Evolutionary conservation across 2,113 vertebrate species (phyloP), one percentile per base, ranked within the genome.

Genomic region (Daphoenositta chrysoptera): DNA sequence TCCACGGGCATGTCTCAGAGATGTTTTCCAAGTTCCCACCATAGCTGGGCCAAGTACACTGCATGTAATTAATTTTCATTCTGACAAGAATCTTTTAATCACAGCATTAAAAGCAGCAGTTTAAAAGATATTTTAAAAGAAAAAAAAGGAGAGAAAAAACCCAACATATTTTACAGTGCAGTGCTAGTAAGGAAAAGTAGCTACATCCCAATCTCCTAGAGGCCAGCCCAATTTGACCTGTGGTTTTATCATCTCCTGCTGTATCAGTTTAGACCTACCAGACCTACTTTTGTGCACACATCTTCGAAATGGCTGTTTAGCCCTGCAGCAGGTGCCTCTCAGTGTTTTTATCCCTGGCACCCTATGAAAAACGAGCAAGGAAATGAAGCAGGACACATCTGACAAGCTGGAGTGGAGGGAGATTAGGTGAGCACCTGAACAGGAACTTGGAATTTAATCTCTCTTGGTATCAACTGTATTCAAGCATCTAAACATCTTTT

Each of bases 331-430:
- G 44, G 56, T 70, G 60, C 68, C 48, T 95, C 6, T 2, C 15
- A 19, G n/a, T 50, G 33, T 83, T 86, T 86, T 87, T 78, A 78
- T 82, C 85, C 47, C 71, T 73, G 75, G 57, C 48, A 86, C 5
- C 19, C 15, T 10, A 1, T 63, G 85, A 94, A 90, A 85, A 96
- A 93, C 7, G 40, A 86, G 76, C 66, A n/a, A 45, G 81, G 61
- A 96, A 89, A 95, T 87, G 42, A 77, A 94, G 54, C 45, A 60
- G 80, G 86, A 69, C 56, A 70, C 56, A 68, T 94, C 63, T 89
- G 86, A 96, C 72, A 90, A 37, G 58, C 7, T 80, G 66, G 28
- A 90, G 33, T 27, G 27, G 61, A 91, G 77, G 44, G 61, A 84
- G 77, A 57, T 40, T 6, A 54, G 89, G 53, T 64, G 70, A 72